Evolutionary conservation across 2,888 invertebrate species (phyloP).

Genomic region (Villa cingulata): DNA sequence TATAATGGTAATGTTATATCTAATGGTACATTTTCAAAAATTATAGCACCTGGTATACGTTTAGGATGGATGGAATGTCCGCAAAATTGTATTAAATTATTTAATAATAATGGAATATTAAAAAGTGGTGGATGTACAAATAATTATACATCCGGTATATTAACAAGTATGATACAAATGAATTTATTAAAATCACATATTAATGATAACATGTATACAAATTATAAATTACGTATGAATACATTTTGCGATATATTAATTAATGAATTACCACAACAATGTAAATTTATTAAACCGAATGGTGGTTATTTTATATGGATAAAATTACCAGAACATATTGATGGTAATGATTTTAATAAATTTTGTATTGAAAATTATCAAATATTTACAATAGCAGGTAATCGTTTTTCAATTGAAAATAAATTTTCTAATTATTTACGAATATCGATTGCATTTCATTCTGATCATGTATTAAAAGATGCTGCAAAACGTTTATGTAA

Average conservation of each 20-base stretch:
- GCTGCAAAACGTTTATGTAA: slow-evolving; percentile 33
- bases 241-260: slow-evolving; percentile 34
- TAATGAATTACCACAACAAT: slow-evolving; percentile 33
- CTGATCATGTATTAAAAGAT: slow-evolving; percentile 26
- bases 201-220: slow-evolving; percentile 25
- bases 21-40: slow-evolving; percentile 51
- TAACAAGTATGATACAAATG: slow-evolving; percentile 41
- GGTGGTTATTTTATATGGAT: slow-evolving; percentile 53
- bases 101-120: slow-evolving; percentile 37
- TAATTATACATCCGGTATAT: slow-evolving; percentile 41
- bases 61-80: slow-evolving; percentile 51
- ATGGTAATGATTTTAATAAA: slow-evolving; percentile 32
- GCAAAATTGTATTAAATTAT: slow-evolving; percentile 29
- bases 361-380: slow-evolving; percentile 35
- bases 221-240: slow-evolving; percentile 37
- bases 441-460: slow-evolving; percentile 40
- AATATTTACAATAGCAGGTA: slow-evolving; percentile 37
- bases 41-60: slow-evolving; percentile 47
- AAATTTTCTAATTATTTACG: slow-evolving; percentile 35
- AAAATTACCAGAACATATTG: slow-evolving; percentile 33
- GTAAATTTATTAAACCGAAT: slow-evolving; percentile 33
- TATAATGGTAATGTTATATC: slow-evolving; percentile 44
- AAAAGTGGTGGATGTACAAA: slow-evolving; percentile 47
- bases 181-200: slow-evolving; percentile 39
- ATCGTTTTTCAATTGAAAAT: slow-evolving; percentile 32